These are phyloP conservation scores for Netelia melanura DNA, from an alignment of 2,888 invertebrate species.

Conservation along the genomic window DNA sequence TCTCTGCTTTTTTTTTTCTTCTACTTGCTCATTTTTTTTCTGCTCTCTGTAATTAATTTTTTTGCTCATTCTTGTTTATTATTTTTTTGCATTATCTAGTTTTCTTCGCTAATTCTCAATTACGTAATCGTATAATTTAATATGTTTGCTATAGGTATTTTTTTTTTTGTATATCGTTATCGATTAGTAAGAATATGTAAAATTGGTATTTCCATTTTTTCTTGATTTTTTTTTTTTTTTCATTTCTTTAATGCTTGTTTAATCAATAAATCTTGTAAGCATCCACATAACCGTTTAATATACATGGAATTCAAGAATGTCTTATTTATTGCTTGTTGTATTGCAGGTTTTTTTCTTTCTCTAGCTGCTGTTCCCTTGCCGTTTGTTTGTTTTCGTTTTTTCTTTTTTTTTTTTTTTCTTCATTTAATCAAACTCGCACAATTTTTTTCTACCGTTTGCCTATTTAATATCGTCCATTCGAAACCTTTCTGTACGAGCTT, in stretches of 20 bases:
- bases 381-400: constrained; percentile 35
- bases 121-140: constrained; percentile 82
- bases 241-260: constrained; percentile 78
- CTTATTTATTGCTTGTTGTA: constrained; percentile 84
- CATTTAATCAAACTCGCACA: constrained; percentile 15
- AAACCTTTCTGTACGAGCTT: constrained; percentile 32
- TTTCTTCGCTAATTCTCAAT: constrained; percentile 79
- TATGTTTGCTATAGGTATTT: constrained; percentile 83
- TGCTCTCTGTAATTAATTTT: constrained; percentile 15
- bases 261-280: constrained; percentile 83
- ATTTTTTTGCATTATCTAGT: constrained; percentile 70
- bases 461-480: constrained; percentile 30
- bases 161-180: constrained; percentile 79
- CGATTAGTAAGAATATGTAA: constrained; percentile 85
- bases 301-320: constrained; percentile 83
- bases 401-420: constrained; percentile 58
- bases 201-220: constrained; percentile 80
- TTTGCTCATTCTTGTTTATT: constrained; percentile 61
- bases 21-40: constrained; percentile 71
- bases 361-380: constrained; percentile 75
- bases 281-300: constrained; percentile 83
- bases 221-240: constrained; percentile 62
- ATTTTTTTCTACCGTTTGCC: constrained; percentile 43
- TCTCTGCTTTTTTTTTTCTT: constrained; percentile 55
- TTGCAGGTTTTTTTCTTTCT: constrained; percentile 80